A percentile compares a stretch with the other conserved stretches of the same genome.
phyloP scores from a whole-genome alignment of 2,113 vertebrate genomes.

The Nesoenas mayeri region DNA sequence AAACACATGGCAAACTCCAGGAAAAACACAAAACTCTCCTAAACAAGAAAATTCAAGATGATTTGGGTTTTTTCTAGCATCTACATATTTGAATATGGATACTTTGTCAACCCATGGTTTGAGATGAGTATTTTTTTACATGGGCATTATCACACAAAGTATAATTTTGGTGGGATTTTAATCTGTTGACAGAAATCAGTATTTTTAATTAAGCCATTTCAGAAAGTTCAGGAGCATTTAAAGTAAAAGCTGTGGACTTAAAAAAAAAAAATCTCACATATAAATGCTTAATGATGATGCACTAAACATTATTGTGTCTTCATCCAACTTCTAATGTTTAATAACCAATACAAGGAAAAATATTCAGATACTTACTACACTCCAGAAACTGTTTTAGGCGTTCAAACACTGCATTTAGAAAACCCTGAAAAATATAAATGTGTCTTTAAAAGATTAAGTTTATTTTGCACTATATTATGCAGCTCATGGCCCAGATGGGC shows the following conservation, averaged over 20 bases:
- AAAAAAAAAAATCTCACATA: neutral
- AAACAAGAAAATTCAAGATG: neutral
- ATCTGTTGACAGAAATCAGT: neutral
- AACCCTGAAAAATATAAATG: slow-evolving; percentile 78
- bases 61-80: neutral
- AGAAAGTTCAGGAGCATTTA: neutral
- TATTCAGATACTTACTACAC: slow-evolving; percentile 86
- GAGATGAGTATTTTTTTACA: neutral
- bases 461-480: neutral
- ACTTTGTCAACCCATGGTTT: neutral
- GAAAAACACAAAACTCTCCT: neutral
- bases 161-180: neutral
- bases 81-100: neutral
- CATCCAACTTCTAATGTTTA: neutral
- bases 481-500: too few species aligned
- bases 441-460: neutral
- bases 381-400: slow-evolving; percentile 93
- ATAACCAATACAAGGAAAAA: neutral
- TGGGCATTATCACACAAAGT: neutral
- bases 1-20: neutral
- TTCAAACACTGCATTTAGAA: slow-evolving; percentile 92
- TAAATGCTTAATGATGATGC: neutral
- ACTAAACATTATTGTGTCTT: neutral
- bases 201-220: neutral
- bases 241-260: neutral